phyloP scores from a whole-genome alignment of 2,888 invertebrate genomes.

The Acrobasis suavella region DNA sequence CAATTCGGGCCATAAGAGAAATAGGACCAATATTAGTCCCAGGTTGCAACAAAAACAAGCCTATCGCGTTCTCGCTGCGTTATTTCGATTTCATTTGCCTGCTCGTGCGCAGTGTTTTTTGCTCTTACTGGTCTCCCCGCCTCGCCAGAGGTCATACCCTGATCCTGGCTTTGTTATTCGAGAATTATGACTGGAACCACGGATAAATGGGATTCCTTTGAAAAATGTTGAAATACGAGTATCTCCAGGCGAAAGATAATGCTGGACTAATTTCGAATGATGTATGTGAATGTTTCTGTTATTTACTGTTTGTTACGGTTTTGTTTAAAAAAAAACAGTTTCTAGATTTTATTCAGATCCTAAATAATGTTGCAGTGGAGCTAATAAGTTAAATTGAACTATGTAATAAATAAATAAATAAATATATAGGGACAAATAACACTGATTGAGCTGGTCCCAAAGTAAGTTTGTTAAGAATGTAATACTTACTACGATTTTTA shows the following conservation, averaged over 20 bases:
- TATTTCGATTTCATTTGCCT: slow-evolving; percentile 82
- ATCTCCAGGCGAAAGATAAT: slow-evolving; percentile 60
- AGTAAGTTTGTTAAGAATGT: too few relatives aligned
- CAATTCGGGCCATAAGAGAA: slow-evolving; percentile 1
- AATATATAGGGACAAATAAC: too few relatives aligned
- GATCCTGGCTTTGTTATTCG: slow-evolving; percentile 73
- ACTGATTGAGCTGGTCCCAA: too few relatives aligned
- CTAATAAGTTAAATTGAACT: too few relatives aligned
- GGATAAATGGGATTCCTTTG: slow-evolving; percentile 73
- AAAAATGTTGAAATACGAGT: slow-evolving; percentile 66
- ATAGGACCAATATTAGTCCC: neutral
- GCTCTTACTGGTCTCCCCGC: slow-evolving; percentile 50
- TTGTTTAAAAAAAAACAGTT: neutral
- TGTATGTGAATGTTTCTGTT: slow-evolving; percentile 70
- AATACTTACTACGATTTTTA: too few relatives aligned
- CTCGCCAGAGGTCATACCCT: slow-evolving; percentile 69
- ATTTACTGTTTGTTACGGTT: slow-evolving; percentile 64
- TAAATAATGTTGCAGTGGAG: too few relatives aligned
- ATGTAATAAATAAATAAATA: too few relatives aligned
- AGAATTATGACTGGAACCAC: slow-evolving; percentile 70
- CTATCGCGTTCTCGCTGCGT: slow-evolving; percentile 43
- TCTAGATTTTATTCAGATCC: neutral
- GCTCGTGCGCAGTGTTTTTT: slow-evolving; percentile 72
- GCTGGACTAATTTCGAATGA: slow-evolving; percentile 69
- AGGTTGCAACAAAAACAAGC: slow-evolving; percentile 13